A percentile compares a stretch with the other conserved stretches of the same genome.
These are phyloP conservation scores for Steinernema khuongi DNA, from an alignment of 1,140 invertebrate species.

Conservation along the genomic window DNA sequence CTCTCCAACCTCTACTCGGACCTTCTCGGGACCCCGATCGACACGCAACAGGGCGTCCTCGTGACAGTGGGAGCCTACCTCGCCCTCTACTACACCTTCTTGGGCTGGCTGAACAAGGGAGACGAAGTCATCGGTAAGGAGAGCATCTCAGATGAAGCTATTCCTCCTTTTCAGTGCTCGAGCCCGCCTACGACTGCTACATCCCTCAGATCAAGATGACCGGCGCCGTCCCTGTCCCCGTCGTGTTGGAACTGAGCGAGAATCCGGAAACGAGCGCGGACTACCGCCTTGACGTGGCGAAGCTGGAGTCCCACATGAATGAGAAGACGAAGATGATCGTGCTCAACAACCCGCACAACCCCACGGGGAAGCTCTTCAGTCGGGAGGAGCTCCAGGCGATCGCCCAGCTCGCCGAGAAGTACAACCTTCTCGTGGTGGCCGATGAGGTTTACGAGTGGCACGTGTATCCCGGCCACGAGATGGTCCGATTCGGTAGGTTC, in stretches of 20 bases:
- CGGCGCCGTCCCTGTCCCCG: conserved; percentile 78
- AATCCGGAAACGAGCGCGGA: conserved; percentile 69
- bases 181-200: conserved; percentile 97
- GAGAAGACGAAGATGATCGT: conserved; percentile 87
- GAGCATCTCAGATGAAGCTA: background rate
- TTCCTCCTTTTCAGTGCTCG: conserved; percentile 77
- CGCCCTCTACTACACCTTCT: conserved; percentile 73
- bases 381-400: conserved; percentile 68
- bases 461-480: conserved; percentile 76
- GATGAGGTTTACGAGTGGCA: conserved; percentile 99
- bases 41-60: conserved; percentile 77
- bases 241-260: conserved; percentile 72
- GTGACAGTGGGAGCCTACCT: conserved; percentile 88
- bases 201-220: conserved; percentile 83
- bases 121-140: conserved; percentile 67
- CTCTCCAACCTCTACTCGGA: conserved; percentile 78
- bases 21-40: conserved; percentile 69
- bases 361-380: conserved; percentile 61
- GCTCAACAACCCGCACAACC: conserved; percentile 67
- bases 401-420: conserved; percentile 79
- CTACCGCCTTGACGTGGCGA: conserved; percentile 78
- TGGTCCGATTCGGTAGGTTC: conserved; percentile 76
- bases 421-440: conserved; percentile 81
- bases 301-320: conserved; percentile 78
- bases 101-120: conserved; percentile 69